Evolutionary conservation across 2,113 vertebrate genomes (phyloP).

Genomic region (Myrmophylax atrothorax): DNA sequence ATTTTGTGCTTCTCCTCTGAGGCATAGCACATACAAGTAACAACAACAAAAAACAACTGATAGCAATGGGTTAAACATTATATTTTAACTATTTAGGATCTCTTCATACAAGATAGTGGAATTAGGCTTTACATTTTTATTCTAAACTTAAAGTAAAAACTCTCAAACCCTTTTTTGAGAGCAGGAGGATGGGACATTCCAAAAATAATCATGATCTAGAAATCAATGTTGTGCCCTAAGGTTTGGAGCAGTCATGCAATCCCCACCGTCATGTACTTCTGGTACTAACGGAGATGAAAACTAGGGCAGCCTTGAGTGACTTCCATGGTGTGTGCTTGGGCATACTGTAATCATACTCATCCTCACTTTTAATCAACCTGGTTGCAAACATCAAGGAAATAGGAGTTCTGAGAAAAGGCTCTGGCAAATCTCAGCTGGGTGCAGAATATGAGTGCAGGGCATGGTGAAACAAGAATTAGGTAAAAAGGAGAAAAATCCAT

Average conservation of each 20-base stretch:
- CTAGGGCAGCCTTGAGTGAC: not conserved
- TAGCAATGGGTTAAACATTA: not conserved
- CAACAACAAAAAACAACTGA: not conserved
- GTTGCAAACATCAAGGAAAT: not conserved
- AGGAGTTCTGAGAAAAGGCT: not conserved
- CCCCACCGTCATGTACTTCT: not conserved
- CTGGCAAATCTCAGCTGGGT: not conserved
- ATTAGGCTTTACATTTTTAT: not conserved
- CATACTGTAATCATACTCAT: not conserved
- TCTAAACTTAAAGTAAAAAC: not conserved
- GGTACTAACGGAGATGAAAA: not conserved
- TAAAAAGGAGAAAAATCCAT: not conserved
- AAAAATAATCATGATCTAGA: not conserved
- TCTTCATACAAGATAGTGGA: not conserved
- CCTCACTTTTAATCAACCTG: not conserved
- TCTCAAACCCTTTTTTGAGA: not conserved
- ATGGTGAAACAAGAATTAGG: not conserved
- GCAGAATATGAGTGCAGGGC: fast-evolving
- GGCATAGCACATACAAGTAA: not conserved
- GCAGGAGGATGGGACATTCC: not conserved
- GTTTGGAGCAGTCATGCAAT: not conserved
- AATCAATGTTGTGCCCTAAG: constrained; percentile 39
- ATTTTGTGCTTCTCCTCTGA: not conserved
- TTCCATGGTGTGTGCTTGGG: not conserved
- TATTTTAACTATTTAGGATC: not conserved